Evolutionary conservation across 1,140 invertebrate genomes (phyloP).

Genomic region (Drosophila pachea): DNA sequence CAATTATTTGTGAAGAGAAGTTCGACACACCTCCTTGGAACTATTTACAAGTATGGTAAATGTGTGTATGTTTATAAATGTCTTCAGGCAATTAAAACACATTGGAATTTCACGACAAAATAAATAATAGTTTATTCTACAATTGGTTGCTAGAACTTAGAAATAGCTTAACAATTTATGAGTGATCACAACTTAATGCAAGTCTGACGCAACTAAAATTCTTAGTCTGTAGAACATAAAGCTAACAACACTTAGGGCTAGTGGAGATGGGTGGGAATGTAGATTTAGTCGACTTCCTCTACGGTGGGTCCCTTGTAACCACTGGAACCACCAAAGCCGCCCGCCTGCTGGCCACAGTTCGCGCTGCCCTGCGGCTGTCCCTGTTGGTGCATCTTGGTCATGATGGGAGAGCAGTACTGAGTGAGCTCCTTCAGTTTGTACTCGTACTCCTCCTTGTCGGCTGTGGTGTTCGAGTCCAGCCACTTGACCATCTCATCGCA

Average conservation of each 20-base stretch:
- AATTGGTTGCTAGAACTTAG: conserved; percentile 42
- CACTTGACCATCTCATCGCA: conserved; percentile 81
- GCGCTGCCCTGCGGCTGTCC: conserved; percentile 60
- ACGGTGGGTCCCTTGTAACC: conserved; percentile 82
- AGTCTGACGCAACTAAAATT: conserved; percentile 27
- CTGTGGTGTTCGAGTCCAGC: conserved; percentile 83
- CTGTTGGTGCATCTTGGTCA: conserved; percentile 81
- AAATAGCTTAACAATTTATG: conserved; percentile 17
- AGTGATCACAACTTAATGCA: not conserved
- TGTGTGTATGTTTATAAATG: too few species aligned
- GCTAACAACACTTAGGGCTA: not conserved
- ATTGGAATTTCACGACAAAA: conserved; percentile 3
- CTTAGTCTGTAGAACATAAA: conserved; percentile 12
- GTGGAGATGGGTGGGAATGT: conserved; percentile 3
- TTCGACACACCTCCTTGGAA: too few species aligned
- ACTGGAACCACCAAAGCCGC: conserved; percentile 77
- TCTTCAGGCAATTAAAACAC: not conserved
- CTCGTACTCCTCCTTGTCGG: conserved; percentile 84
- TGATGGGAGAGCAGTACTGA: conserved; percentile 80
- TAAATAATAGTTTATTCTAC: conserved; percentile 29
- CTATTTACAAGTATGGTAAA: too few species aligned
- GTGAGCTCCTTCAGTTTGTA: conserved; percentile 81
- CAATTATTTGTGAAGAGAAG: too few species aligned
- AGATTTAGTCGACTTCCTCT: conserved; percentile 86
- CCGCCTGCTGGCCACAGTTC: conserved; percentile 77